Evolutionary conservation across 1,140 invertebrate species (phyloP), one percentile per base, ranked within the genome.

Genomic region (Asbolus verrucosus): DNA sequence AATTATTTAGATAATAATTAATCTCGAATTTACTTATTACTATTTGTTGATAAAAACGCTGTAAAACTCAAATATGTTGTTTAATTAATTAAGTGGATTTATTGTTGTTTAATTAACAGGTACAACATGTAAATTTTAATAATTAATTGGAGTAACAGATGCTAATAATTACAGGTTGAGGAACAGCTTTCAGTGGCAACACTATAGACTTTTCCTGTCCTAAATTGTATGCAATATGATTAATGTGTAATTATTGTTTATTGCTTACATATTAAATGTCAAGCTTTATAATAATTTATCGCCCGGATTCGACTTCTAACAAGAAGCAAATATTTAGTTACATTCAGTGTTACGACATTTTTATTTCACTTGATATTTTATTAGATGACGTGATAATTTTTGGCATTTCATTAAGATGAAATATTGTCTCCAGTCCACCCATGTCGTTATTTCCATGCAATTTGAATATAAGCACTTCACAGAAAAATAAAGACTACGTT

Each of bases 231-330:
- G 39, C 43, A 13, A 11, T 54, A 54, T 54, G 46, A 54, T 54
- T 54, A 18, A 54, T 54, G 46, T 27, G 24, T 31, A 54, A 54
- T 54, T 54, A 54, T 54, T 54, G 46, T 54, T 27, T 54, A 54
- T 54, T 54, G 24, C 46, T 54, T 13, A 30, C 46, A 54, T 30
- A 54, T 31, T 54, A 54, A 54, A 54, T 54, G 46, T 54, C 46
- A 54, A 27, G 21, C 19, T 27, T 27, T 54, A 18, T 4, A 54
- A 54, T 54, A 54, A 54, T 14, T 27, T 54, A 54, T 54, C 46
- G 19, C 11, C 21, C 21, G 21, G 11, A 54, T 54, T 54, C 21
- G 46, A 24, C 46, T 54, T 13, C 46, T 54, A 50, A 24, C 43
- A 50, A 21, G 46, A 14, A 13, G 21, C 21, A 11, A 36, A 36